Base-by-base conservation (phyloP, 1,140 invertebrate species). In the Neocloeon triangulifer region DNA sequence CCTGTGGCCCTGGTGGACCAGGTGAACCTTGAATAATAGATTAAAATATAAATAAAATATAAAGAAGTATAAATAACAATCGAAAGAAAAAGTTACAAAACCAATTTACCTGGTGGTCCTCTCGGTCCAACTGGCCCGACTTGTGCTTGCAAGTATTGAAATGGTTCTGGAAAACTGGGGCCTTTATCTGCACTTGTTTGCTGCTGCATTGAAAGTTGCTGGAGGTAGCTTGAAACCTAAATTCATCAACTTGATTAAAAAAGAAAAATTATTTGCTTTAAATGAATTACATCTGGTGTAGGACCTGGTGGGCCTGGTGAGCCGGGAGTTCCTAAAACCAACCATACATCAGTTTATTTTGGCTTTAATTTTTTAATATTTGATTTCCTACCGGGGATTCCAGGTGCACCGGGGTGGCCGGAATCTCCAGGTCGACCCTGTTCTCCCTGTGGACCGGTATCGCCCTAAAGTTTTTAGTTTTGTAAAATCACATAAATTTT, bases 1-100 rank as follows among this genome's bases (percentile, higher is more conserved):
- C 79, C 59, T 80, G 77, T 29, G 79, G 78, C 14, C 78, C 79
- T 52, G 75, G 67, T 5, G 73, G 69, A 8, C 77, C 75, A 10
- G 66, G 52, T 10, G 64, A 53, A 22, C 76, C 76, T 45, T 63
- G 5, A 27, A 30, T 37, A 27, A 7, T 21, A 39, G 10, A 22
- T 13, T 16, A 1, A 13, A 6, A n/a, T n/a, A n/a, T n/a, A n/a
- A n/a, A n/a, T n/a, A n/a, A n/a, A n/a, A n/a, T n/a, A n/a, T n/a
- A n/a, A n/a, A n/a, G n/a, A n/a, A n/a, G n/a, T n/a, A n/a, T n/a
- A 10, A 16, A 14, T 10, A n/a, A n/a, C n/a, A n/a, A n/a, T n/a
- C n/a, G n/a, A n/a, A n/a, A n/a, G n/a, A n/a, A n/a, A n/a, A n/a
- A n/a, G n/a, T n/a, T n/a, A n/a, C n/a, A n/a, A n/a, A n/a, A 23